Conservation (phyloP, 2,888 invertebrate genomes). For the Galeruca laticollis region DNA sequence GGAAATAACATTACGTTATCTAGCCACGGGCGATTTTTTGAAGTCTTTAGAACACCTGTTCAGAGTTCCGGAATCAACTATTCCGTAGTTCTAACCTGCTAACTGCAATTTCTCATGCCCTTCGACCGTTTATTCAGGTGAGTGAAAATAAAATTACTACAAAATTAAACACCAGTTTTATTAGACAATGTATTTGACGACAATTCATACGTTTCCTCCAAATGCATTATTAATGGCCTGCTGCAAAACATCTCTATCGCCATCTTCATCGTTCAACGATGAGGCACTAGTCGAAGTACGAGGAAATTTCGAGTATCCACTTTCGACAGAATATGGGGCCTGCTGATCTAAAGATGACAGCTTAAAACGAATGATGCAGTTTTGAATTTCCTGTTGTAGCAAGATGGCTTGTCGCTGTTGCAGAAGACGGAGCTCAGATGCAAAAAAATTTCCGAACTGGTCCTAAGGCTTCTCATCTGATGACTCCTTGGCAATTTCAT, state of each 20-base stretch:
- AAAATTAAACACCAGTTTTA: constrained; percentile 15
- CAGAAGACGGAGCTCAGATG: constrained; percentile 14
- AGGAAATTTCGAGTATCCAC: too few relatives aligned
- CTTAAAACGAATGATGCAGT: constrained; percentile 18
- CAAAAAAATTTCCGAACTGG: constrained; percentile 23
- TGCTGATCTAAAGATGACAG: not conserved
- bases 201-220: not conserved
- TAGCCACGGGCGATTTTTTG: too few relatives aligned
- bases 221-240: constrained; percentile 7
- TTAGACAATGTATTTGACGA: not conserved
- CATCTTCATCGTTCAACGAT: too few relatives aligned
- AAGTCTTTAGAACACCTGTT: too few relatives aligned
- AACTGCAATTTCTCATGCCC: too few relatives aligned
- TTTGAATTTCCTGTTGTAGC: constrained; percentile 24
- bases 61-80: too few relatives aligned
- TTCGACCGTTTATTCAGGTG: not conserved
- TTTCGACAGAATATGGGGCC: too few relatives aligned
- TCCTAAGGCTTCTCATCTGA: constrained; percentile 13
- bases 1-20: too few relatives aligned
- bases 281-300: not conserved
- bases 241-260: too few relatives aligned
- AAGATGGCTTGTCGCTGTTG: constrained; percentile 17
- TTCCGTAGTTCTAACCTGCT: too few relatives aligned
- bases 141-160: constrained; percentile 14
- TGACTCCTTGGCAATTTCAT: too few relatives aligned